Conservation (phyloP, 1,140 invertebrate genomes). For the Drosophila littoralis region DNA sequence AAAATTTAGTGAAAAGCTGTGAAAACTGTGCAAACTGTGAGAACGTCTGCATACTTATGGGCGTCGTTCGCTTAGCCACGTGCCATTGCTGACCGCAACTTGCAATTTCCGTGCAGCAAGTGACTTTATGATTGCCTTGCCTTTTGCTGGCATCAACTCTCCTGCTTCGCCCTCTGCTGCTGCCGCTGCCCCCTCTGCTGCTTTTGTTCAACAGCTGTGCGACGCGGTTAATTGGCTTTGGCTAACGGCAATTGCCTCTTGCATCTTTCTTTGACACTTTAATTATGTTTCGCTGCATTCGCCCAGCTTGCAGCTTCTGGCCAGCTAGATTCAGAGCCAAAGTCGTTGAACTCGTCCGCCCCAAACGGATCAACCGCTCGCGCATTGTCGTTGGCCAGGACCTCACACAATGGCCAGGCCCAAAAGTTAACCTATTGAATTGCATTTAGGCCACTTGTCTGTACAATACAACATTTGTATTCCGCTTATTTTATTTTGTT, state of each 20-base stretch:
- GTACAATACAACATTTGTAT: constrained; percentile 37
- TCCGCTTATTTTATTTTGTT: constrained; percentile 2
- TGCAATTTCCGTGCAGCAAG: constrained; percentile 76
- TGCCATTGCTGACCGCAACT: constrained; percentile 67
- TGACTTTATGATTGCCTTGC: constrained; percentile 77
- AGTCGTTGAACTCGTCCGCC: constrained; percentile 58
- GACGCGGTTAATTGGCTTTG: constrained; percentile 63
- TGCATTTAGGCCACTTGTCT: constrained; percentile 69
- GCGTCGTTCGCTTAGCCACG: constrained; percentile 28
- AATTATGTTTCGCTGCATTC: constrained; percentile 59
- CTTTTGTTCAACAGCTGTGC: constrained; percentile 48
- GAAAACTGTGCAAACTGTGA: constrained; percentile 8
- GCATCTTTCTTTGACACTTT: constrained; percentile 59
- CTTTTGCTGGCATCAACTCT: constrained; percentile 8
- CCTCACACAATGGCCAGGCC: constrained; percentile 38
- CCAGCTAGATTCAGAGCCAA: constrained; percentile 5
- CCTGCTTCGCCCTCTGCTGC: not conserved
- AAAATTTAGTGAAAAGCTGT: constrained; percentile 23
- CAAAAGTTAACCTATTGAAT: constrained; percentile 74
- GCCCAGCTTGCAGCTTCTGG: not conserved
- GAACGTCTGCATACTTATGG: constrained; percentile 18
- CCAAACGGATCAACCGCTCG: not conserved
- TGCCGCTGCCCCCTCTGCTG: not conserved
- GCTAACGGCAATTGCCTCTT: constrained; percentile 37
- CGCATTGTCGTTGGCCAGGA: constrained; percentile 48